Percentiles rank a stretch among this genome's conserved stretches.
phyloP scores from a whole-genome alignment of 2,797 vertebrate species.

The Sorex maritimensis region DNA sequence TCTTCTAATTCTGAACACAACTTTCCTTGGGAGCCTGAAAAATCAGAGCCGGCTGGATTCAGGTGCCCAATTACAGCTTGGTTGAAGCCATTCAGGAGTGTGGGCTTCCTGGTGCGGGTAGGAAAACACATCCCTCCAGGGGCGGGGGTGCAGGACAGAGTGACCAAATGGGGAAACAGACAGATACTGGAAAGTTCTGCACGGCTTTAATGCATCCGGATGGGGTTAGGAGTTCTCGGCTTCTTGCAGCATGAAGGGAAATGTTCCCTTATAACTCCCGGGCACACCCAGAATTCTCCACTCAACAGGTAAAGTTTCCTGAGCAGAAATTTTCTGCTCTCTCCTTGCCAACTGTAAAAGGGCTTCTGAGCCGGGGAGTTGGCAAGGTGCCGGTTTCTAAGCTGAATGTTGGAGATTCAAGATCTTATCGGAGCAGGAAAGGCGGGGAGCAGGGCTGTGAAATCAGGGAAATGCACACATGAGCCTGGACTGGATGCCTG shows the following conservation, averaged over 20 bases:
- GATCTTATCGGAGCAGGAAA: too few relatives aligned
- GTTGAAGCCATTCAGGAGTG: slow-evolving; percentile 58
- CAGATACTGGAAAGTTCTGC: slow-evolving; percentile 26
- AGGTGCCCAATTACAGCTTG: slow-evolving; percentile 64
- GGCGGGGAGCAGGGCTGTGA: too few relatives aligned
- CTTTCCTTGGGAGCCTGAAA: slow-evolving; percentile 55
- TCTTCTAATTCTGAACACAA: slow-evolving; percentile 55
- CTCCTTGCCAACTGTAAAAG: background rate
- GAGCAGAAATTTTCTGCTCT: background rate
- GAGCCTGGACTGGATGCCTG: too few relatives aligned
- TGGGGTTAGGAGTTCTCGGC: background rate
- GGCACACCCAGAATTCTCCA: background rate
- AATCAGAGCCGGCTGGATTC: slow-evolving; percentile 66
- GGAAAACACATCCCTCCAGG: background rate
- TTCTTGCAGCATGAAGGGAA: background rate
- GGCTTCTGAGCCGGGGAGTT: background rate
- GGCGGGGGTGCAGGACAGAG: background rate
- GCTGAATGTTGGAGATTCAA: background rate
- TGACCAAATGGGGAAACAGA: background rate
- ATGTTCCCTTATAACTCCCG: background rate
- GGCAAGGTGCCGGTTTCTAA: background rate
- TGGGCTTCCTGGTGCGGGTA: slow-evolving; percentile 9
- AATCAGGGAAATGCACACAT: too few relatives aligned
- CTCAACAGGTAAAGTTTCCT: slow-evolving; percentile 20
- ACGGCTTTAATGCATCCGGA: background rate